A percentile compares a stretch with the other conserved stretches of the same genome.
Conservation (phyloP, 2,888 invertebrate genomes). For the Siphlonurus alternatus region DNA sequence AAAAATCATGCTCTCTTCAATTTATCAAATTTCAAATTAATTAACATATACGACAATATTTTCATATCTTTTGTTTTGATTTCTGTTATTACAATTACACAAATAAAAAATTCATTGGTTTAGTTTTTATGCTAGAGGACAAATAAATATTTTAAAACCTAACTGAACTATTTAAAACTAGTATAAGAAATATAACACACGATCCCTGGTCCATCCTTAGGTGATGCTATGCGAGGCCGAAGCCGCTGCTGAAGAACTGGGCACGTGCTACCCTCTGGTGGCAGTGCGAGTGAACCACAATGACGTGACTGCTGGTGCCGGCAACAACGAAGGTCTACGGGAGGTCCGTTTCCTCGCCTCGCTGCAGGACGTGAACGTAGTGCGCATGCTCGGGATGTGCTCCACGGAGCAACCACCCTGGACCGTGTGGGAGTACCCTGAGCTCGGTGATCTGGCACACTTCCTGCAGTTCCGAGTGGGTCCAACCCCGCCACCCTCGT, state of each 20-base stretch:
- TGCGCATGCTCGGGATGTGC: constrained; percentile 43
- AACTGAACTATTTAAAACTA: too few relatives aligned
- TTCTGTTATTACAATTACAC: too few relatives aligned
- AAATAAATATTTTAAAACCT: too few relatives aligned
- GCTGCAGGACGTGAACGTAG: constrained; percentile 47
- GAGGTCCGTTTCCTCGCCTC: constrained; percentile 51
- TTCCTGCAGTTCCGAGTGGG: constrained; percentile 34
- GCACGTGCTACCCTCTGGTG: constrained; percentile 32
- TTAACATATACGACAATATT: too few relatives aligned
- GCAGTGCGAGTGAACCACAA: constrained; percentile 33
- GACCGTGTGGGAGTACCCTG: constrained; percentile 56
- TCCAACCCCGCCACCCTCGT: not conserved
- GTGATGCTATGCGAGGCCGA: constrained; percentile 36
- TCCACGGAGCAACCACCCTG: constrained; percentile 42
- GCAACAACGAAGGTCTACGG: constrained; percentile 32
- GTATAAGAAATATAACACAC: too few relatives aligned
- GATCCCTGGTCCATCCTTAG: too few relatives aligned
- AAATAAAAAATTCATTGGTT: too few relatives aligned
- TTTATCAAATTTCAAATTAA: too few relatives aligned
- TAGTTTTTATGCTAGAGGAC: too few relatives aligned
- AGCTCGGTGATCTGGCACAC: constrained; percentile 55
- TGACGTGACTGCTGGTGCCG: constrained; percentile 24
- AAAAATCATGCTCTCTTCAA: too few relatives aligned
- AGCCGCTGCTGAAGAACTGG: constrained; percentile 30
- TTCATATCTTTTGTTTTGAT: too few relatives aligned